phyloP scores from a whole-genome alignment of 2,888 invertebrate genomes.

The Tetragonula carbonaria region DNA sequence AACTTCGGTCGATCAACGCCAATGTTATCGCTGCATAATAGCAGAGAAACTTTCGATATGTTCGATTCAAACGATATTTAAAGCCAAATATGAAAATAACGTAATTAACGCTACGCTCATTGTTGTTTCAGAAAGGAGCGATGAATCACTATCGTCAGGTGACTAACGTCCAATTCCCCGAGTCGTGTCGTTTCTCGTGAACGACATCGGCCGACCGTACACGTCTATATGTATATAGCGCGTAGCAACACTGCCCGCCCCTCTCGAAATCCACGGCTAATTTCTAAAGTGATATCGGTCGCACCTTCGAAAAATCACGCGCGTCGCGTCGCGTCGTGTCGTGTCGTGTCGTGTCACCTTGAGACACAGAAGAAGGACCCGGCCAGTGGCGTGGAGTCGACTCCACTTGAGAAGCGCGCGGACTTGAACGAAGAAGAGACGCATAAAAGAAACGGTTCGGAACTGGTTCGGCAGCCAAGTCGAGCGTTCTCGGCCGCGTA shows the following conservation, averaged over 20 bases:
- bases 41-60: neutral
- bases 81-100: neutral
- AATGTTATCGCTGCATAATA: neutral
- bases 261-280: neutral
- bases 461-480: slow-evolving; percentile 69
- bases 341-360: slow-evolving; percentile 41
- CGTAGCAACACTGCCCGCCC: neutral
- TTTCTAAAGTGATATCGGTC: neutral
- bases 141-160: neutral
- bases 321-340: slow-evolving; percentile 28
- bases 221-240: neutral
- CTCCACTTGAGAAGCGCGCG: slow-evolving; percentile 25
- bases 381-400: slow-evolving; percentile 29
- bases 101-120: slow-evolving; percentile 7
- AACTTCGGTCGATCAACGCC: neutral
- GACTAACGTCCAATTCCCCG: slow-evolving; percentile 1
- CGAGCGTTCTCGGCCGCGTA: slow-evolving; percentile 61
- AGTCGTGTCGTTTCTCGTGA: neutral
- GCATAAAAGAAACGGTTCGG: slow-evolving; percentile 66
- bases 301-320: slow-evolving; percentile 37
- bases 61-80: neutral
- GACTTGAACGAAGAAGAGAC: slow-evolving; percentile 60
- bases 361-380: slow-evolving; percentile 8
- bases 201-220: neutral
- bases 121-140: neutral